Base-by-base conservation (phyloP, 1,140 invertebrate species). In the Lerema accius region DNA sequence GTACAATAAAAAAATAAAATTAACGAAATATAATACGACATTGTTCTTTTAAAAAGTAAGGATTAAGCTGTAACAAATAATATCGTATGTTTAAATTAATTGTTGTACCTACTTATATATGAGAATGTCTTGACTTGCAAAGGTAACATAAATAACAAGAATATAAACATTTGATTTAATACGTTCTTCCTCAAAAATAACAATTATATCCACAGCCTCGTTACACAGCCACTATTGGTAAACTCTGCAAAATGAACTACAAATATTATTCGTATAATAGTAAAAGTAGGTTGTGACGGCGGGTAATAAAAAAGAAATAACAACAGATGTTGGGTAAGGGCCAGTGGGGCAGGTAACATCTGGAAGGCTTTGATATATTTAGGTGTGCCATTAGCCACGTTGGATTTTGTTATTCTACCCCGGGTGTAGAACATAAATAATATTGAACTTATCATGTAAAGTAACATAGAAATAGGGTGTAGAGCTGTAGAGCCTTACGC, bases 261-360 rank as follows among this genome's bases (percentile, higher is more conserved):
- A 49, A 50, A 50, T 50, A 39, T 51, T 51, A 39, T 45, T 56
- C 40, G 13, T 56, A 32, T 56, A 16, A 19, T 45, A 56, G 28
- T 55, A 56, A 56, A 45, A 23, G 39, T n/a, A 45, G 53, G 53
- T 39, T 43, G 7, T 15, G 53, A 40, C 10, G 32, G 39, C 43
- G 40, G 53, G 53, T 56, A 56, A 56, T 56, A 56, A 56, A 56
- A 56, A 56, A 56, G 51, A 43, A 56, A 56, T 56, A 56, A 56
- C 39, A 43, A 11, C 53, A 45, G 40, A 56, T 45, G 53, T 56
- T n/a, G 40, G 26, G 53, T 42, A 56, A 43, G 53, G 40, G 53
- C 42, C 43, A 56, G 53, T 43, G 11, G 53, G 26, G 53, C 53
- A 56, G 53, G 53, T 56, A 56, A 56, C 53, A 56, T 43, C 40